Base-by-base conservation (phyloP, 2,888 invertebrate genomes). In the Nephrotoma appendiculata region DNA sequence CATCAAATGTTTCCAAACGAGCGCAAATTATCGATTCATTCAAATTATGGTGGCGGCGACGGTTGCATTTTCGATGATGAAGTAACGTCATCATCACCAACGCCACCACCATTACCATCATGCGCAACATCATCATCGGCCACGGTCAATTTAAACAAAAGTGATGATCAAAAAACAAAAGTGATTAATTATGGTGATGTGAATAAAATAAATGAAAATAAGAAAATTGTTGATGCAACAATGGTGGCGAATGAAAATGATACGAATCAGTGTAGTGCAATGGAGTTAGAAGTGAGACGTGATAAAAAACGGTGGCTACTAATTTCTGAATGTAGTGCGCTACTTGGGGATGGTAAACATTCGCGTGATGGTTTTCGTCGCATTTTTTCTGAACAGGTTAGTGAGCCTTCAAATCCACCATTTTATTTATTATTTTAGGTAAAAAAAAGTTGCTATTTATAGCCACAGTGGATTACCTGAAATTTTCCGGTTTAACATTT, bases 251-350 rank as follows among this genome's bases (percentile, higher is more conserved):
- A 86, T 44, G 86, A 86, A 52, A 83, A 42, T 52, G 48, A 86
- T 84, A 31, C 57, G n/a, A 57, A 41, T 86, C 42, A 87, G 42
- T 91, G 90, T 88, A 92, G 92, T 89, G 89, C 90, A 42, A 92
- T 92, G 92, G 92, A 92, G 88, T 88, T 92, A 88, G 92, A 92
- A 88, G 92, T 90, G 87, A 89, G 90, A 87, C 90, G 91, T 85
- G 92, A 92, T 88, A 92, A 92, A 88, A 89, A 91, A 52, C 91
- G 92, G 48, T 92, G 92, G 92, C 89, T 92, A 15, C 88, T 92
- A 87, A 92, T 92, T 89, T 92, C 92, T 12, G 92, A 92, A 88
- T 91, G 92, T 88, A 91, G 92, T 88, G 90, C 91, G 12, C 89
- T 90, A 87, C 89, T 92, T 85, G 91, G 91, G 86, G 92, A 92